Conservation (phyloP, 1,140 invertebrate genomes). For the Metaphire vulgaris region DNA sequence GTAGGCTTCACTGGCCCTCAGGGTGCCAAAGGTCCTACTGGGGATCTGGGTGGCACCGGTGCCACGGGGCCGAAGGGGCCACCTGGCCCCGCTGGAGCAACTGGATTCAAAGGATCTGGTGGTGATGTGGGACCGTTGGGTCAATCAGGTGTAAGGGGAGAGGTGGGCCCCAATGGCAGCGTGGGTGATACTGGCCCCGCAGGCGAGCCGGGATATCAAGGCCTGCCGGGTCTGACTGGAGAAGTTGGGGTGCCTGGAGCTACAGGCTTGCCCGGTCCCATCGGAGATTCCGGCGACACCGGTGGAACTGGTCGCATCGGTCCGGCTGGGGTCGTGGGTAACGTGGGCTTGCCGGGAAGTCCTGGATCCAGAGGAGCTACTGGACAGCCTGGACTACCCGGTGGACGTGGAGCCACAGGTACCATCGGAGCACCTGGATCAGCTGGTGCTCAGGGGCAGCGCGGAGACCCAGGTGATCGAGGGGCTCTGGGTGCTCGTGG, state of each 20-base stretch:
- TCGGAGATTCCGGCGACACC: conserved; percentile 47
- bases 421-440: not conserved
- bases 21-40: not conserved
- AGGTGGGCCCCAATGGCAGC: conserved; percentile 23
- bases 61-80: not conserved
- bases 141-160: conserved; percentile 17
- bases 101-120: not conserved
- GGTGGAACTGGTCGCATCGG: conserved; percentile 9
- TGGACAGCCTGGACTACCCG: not conserved
- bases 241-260: conserved; percentile 56
- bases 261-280: conserved; percentile 60
- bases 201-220: conserved; percentile 19
- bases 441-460: not conserved
- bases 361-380: not conserved
- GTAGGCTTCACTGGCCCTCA: not conserved
- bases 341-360: not conserved
- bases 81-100: not conserved
- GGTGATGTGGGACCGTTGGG: conserved; percentile 9
- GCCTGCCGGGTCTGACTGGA: conserved; percentile 23
- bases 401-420: not conserved
- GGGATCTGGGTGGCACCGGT: not conserved
- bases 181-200: conserved; percentile 5
- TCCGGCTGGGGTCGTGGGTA: not conserved
- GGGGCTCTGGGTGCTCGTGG: not conserved
- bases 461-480: not conserved